Evolutionary conservation across 2,888 invertebrate genomes (phyloP), one percentile per base, ranked within the genome.

Genomic region (Ophion ventricosus): DNA sequence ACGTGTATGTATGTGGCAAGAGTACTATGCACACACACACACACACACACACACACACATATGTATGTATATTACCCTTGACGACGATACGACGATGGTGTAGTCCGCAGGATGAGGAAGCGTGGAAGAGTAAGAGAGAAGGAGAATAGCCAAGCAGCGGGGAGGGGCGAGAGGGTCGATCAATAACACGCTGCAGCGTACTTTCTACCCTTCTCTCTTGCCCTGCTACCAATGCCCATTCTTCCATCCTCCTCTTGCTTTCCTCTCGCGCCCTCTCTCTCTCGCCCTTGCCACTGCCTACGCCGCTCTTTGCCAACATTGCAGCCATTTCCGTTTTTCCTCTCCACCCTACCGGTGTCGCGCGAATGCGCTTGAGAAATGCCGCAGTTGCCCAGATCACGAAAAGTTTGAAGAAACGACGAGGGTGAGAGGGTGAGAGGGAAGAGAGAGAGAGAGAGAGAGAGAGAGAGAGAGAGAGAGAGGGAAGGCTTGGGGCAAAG

Each of bases 161-260:
- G 78, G 88, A 89, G 88, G 88, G 89, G 88, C 91, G 78, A 88
- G 89, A 88, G 88, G 89, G 88, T 91, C 92, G 92, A 93, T 93
- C 93, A 93, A 93, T 93, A 92, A 93, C 91, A 91, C 91, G 90
- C 92, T 92, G 92, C 91, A 89, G 90, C 90, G 91, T 90, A 90
- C 67, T 75, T 76, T 70, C 83, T 61, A 23, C 54, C 75, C 56
- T 29, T 67, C 72, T 54, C 72, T 64, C 74, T 35, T 59, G 29
- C 69, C 23, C 67, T 59, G 72, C 77, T 59, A n/a, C n/a, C 59
- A 69, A 43, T 35, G 49, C 73, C 56, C 69, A 23, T 69, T 57
- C 61, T 40, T 72, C 64, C 70, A 35, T n/a, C 40, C 35, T 23
- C 25, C 57, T 40, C 57, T 40, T 23, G 26, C 57, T 17, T 56